Conservation (phyloP, 1,140 invertebrate genomes). For the Drosophila orena region DNA sequence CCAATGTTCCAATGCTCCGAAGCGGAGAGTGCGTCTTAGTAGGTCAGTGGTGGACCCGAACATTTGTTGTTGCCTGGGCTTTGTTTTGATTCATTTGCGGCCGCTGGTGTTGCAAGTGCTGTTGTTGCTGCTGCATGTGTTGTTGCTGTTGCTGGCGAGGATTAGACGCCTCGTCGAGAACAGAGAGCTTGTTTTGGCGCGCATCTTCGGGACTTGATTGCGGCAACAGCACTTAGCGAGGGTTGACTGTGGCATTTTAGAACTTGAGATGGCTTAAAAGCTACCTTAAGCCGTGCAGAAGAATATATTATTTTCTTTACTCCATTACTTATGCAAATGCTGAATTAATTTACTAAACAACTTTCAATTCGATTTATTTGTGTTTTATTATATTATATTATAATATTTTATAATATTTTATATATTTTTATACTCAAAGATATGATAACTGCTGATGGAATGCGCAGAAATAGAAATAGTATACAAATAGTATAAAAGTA, state of each 20-base stretch:
- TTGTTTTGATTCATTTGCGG: conserved; percentile 67
- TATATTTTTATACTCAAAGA: too few species aligned
- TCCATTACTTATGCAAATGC: too few species aligned
- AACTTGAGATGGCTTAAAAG: not conserved
- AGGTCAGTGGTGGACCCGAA: conserved; percentile 81
- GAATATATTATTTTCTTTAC: too few species aligned
- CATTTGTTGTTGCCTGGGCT: conserved; percentile 60
- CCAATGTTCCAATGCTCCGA: not conserved
- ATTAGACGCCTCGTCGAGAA: conserved; percentile 35
- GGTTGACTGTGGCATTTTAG: not conserved
- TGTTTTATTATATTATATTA: too few species aligned
- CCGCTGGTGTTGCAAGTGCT: conserved; percentile 25
- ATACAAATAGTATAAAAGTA: too few species aligned
- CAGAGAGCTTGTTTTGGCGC: conserved; percentile 61
- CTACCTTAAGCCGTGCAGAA: not conserved
- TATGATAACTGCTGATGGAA: too few species aligned
- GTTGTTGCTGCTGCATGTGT: not conserved
- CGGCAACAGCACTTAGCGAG: conserved; percentile 17
- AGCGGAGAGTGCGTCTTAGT: conserved; percentile 67
- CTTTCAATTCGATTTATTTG: too few species aligned
- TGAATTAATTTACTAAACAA: too few species aligned
- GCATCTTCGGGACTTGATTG: conserved; percentile 46
- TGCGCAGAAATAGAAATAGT: too few species aligned
- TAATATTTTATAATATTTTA: too few species aligned
- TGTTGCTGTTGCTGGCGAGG: conserved; percentile 21